Percentiles rank a stretch among this genome's conserved stretches.
phyloP scores from a whole-genome alignment of 1,140 invertebrate genomes.

The Ips typographus region DNA sequence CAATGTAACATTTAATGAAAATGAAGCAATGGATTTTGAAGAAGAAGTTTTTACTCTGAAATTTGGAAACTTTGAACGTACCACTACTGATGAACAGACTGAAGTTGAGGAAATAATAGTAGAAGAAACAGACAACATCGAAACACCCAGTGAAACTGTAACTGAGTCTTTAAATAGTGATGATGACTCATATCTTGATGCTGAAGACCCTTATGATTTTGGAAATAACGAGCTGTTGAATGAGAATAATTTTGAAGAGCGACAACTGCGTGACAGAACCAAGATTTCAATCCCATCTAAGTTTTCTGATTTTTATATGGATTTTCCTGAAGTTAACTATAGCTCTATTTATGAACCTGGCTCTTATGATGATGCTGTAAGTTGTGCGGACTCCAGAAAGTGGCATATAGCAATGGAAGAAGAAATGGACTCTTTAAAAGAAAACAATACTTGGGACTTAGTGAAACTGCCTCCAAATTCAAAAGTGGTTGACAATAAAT shows the following conservation, averaged over 20 bases:
- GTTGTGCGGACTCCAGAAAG: conserved; percentile 1
- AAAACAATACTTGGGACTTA: too few species aligned
- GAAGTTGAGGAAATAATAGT: background rate
- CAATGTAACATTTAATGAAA: too few species aligned
- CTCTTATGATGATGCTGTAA: conserved; percentile 17
- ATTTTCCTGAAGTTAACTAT: background rate
- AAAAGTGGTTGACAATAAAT: conserved; percentile 42
- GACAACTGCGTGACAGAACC: background rate
- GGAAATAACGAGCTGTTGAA: conserved; percentile 4
- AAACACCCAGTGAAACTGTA: background rate
- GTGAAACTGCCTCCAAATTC: conserved; percentile 2
- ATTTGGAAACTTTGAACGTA: too few species aligned
- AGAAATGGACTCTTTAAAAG: conserved; percentile 6
- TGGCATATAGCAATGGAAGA: conserved; percentile 29
- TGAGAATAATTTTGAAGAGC: background rate
- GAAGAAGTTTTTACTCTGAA: too few species aligned
- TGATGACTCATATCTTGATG: conserved; percentile 2
- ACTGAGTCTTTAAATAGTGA: background rate
- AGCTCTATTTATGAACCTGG: conserved; percentile 15
- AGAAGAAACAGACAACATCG: conserved; percentile 1
- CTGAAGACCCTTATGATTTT: conserved; percentile 9
- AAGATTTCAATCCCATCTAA: background rate
- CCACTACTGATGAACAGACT: too few species aligned
- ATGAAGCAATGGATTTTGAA: too few species aligned
- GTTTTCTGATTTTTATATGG: background rate